Evolutionary conservation across 2,888 invertebrate species (phyloP), one percentile per base, ranked within the genome.

Genomic region (Alloscopus bannaensis): DNA sequence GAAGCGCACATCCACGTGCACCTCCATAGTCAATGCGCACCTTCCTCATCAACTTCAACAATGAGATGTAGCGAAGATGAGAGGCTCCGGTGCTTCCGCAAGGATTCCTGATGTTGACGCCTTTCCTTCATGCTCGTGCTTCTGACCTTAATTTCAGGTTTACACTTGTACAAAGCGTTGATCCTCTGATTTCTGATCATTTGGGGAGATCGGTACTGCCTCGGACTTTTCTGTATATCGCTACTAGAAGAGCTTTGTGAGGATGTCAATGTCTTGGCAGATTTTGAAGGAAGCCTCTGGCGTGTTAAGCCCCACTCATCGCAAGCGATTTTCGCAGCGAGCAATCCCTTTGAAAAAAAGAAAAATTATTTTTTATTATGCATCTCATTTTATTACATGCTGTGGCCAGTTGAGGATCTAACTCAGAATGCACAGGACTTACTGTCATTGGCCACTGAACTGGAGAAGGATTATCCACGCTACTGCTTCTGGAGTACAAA

Each of bases 11-110:
- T n/a, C n/a, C 31, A 31, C 18, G 3, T 29, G 2, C 29, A 42
- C n/a, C 18, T 29, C 1, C 40, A 6, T 45, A 4, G 45, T 26
- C 26, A 45, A 11, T 45, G 26, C 50, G 55, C 20, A 2, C 47
- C 66, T 8, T 28, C 29, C 8, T 72, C 72, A 40, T 69, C 80
- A n/a, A 69, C 65, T 65, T 80, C 80, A 3, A 75, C 65, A 59
- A 80, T 80, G n/a, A 50, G 24, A 3, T 31, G 47, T n/a, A 80
- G 70, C 24, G 68, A 65, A 28, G 62, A 45, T 24, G 64, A 57
- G 24, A 29, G 50, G 26, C 31, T 60, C 1, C 26, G 47, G 40
- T 24, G 66, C 60, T 70, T 73, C 16, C 52, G 64, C 0, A 47
- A 40, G 20, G 57, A 59, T 11, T 75, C 66, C 45, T 59, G 57